These are phyloP conservation scores for Magallana gigas DNA, from an alignment of 1,140 invertebrate genomes.

Conservation along the genomic window DNA sequence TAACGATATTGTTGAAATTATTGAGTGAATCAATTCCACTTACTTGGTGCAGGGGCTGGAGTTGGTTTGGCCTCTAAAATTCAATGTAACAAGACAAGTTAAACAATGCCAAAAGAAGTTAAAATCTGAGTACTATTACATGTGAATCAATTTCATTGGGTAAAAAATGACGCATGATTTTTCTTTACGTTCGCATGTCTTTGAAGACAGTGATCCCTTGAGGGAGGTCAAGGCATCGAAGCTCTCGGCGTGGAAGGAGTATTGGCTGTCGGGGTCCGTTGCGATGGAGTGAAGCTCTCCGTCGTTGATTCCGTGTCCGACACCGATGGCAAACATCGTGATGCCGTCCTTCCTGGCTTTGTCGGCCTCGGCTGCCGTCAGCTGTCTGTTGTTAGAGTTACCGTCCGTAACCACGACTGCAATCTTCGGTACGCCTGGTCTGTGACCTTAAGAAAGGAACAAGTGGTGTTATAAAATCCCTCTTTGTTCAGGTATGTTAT, in stretches of 20 bases:
- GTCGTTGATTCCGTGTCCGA: slow-evolving; percentile 66
- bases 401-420: slow-evolving; percentile 72
- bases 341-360: slow-evolving; percentile 64
- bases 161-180: not conserved
- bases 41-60: not conserved
- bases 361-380: slow-evolving; percentile 61
- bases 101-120: too few relatives aligned
- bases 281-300: slow-evolving; percentile 64
- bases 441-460: slow-evolving; percentile 52
- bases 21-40: not conserved
- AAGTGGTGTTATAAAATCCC: not conserved
- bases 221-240: slow-evolving; percentile 65
- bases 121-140: too few relatives aligned
- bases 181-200: slow-evolving; percentile 55
- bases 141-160: too few relatives aligned
- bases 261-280: slow-evolving; percentile 63
- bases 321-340: slow-evolving; percentile 71
- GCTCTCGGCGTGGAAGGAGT: slow-evolving; percentile 65
- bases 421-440: slow-evolving; percentile 70
- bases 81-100: not conserved
- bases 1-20: not conserved
- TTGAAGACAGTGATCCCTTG: slow-evolving; percentile 62
- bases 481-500: not conserved
- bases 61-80: slow-evolving; percentile 26
- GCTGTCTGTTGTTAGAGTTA: slow-evolving; percentile 60